Evolutionary conservation across 1,140 invertebrate species (phyloP).

Genomic region (Papilio machaon): DNA sequence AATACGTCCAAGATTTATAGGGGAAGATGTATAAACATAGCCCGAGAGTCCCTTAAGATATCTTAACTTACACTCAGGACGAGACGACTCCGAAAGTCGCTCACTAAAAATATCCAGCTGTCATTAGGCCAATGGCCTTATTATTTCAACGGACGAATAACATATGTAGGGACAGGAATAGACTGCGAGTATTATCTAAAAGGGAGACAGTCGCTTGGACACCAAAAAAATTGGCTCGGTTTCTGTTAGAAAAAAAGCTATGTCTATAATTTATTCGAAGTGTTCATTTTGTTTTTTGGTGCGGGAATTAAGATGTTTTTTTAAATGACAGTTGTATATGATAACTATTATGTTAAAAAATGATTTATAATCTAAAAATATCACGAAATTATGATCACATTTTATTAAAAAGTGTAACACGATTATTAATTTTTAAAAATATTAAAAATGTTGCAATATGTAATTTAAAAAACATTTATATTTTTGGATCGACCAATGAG

Average conservation of each 20-base stretch:
- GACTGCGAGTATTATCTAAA: slow-evolving; percentile 71
- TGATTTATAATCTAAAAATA: not conserved
- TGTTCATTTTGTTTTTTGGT: slow-evolving; percentile 9
- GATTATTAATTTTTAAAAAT: too few species aligned
- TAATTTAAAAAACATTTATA: too few species aligned
- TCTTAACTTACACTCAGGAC: slow-evolving; percentile 58
- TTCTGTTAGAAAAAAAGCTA: slow-evolving; percentile 50
- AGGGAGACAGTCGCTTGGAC: slow-evolving; percentile 54
- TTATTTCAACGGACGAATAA: slow-evolving; percentile 76
- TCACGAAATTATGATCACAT: not conserved
- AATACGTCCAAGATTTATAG: slow-evolving; percentile 34
- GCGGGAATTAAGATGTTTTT: slow-evolving; percentile 11
- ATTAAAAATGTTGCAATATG: too few species aligned
- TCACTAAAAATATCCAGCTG: slow-evolving; percentile 72
- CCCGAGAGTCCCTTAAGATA: slow-evolving; percentile 41
- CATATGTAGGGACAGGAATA: slow-evolving; percentile 75
- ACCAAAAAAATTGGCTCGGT: slow-evolving; percentile 65
- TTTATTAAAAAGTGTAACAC: too few species aligned
- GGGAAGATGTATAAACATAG: slow-evolving; percentile 23
- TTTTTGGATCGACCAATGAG: not conserved
- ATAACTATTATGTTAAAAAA: not conserved
- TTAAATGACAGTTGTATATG: slow-evolving; percentile 8
- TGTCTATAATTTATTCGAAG: slow-evolving; percentile 50
- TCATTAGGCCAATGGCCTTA: slow-evolving; percentile 80
- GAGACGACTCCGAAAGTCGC: slow-evolving; percentile 64